phyloP scores from a whole-genome alignment of 2,888 invertebrate species.

The Copidosoma aretas region DNA sequence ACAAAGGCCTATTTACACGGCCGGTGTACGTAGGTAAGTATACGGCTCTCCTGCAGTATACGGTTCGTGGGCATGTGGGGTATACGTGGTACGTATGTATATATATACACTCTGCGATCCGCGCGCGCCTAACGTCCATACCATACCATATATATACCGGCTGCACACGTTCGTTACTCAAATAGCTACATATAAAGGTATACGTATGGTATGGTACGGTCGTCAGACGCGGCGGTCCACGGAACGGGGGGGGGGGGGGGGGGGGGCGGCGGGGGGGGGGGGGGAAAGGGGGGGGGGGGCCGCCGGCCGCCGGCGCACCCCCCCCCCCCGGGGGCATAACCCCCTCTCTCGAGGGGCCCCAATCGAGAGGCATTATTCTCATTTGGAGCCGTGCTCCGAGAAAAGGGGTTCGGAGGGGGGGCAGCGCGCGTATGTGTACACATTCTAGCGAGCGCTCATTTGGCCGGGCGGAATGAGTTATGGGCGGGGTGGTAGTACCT shows the following conservation, averaged over 20 bases:
- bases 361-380: constrained; percentile 39
- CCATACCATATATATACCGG: too few relatives aligned
- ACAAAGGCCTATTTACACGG: too few relatives aligned
- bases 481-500: constrained; percentile 5
- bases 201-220: not conserved
- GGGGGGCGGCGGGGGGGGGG: not conserved
- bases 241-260: not conserved
- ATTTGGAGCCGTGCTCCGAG: constrained; percentile 25
- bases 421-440: too few relatives aligned
- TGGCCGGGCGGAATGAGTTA: constrained; percentile 24
- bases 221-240: not conserved
- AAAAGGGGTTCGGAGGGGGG: too few relatives aligned
- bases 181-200: too few relatives aligned
- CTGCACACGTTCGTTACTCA: too few relatives aligned
- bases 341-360: constrained; percentile 11
- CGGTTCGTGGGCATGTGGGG: constrained; percentile 28
- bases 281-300: not conserved
- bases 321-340: too few relatives aligned
- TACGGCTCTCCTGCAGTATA: too few relatives aligned
- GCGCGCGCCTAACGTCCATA: not conserved
- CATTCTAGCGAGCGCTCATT: too few relatives aligned
- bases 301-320: too few relatives aligned
- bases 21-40: too few relatives aligned
- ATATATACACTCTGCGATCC: constrained; percentile 17
- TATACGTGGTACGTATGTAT: too few relatives aligned